Base-by-base conservation (phyloP, 2,888 invertebrate genomes). In the Tiphia femorata region DNA sequence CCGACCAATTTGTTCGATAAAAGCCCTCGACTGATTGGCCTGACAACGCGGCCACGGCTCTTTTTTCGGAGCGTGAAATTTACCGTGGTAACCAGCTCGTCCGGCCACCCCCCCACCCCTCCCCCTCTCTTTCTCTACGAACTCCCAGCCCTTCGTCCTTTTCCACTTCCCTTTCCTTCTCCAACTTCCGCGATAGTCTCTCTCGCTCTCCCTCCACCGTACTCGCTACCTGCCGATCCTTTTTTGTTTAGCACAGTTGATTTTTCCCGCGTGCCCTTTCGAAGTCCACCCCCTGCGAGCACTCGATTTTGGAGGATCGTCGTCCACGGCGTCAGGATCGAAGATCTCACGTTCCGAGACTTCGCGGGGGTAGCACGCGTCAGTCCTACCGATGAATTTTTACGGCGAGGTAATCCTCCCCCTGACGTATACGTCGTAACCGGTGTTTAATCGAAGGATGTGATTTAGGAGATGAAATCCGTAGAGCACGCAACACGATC, bases 21-120 rank as follows among this genome's bases (percentile, higher is more conserved):
- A 79, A 80, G 74, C 77, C 72, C 70, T 73, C 76, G 78, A 79
- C 78, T 79, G 80, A 80, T 80, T 80, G 79, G 77, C 75, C 64
- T 70, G 77, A 78, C 78, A 76, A 76, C 74, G 72, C 70, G 70
- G 69, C 74, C 74, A 69, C 78, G 58, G 67, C 71, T 73, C 73
- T 76, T 74, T 76, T 77, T 58, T 67, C 65, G 56, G 27, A 58
- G 63, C 61, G 73, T 62, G 67, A 76, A 74, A 76, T 76, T 75
- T 72, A 72, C 73, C 73, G 71, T 69, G 61, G 63, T 70, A 62
- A 62, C 69, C 37, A 25, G 48, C 20, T 19, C 12, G 23, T 14
- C 12, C 29, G 17, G 21, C 25, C 14, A n/a, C 2, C n/a, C 10
- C 43, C 29, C 12, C 17, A n/a, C 14, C 5, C 43, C 19, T 29